Base-by-base conservation (phyloP, 2,888 invertebrate genomes). In the Andrena praecox region DNA sequence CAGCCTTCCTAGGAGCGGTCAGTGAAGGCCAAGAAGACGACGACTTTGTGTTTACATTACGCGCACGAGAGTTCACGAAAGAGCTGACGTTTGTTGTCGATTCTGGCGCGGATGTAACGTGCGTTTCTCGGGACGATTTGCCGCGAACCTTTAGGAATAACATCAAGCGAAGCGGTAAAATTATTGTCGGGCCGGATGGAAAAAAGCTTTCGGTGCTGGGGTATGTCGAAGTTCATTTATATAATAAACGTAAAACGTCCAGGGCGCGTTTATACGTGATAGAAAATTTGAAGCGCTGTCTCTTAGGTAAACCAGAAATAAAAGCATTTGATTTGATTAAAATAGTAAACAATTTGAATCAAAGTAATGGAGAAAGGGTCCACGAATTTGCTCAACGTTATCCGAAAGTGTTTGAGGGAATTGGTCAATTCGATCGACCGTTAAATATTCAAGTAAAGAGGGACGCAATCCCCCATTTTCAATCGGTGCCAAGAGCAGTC, bases 251-350 rank as follows among this genome's bases (percentile, higher is more conserved):
- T 56, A 56, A 56, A 56, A 56, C 8, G 2, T n/a, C 20, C 7
- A n/a, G n/a, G 20, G 52, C 20, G n/a, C 52, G n/a, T n/a, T 7
- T 52, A 7, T 52, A 52, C 52, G 52, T 20, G n/a, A 52, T 52
- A 16, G 7, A 52, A 52, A 20, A 20, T 20, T 20, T 52, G 20
- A 52, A 52, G 20, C n/a, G 7, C 7, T 20, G n/a, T n/a, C 24
- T 70, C 16, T 29, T 70, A 3, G 48, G 60, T 12, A 70, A 70
- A 70, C 50, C 29, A 6, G 48, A 70, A 60, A 70, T 70, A 16
- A 29, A 29, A 20, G 60, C 42, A 12, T 48, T 60, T 6, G 16
- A 42, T 60, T 31, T 70, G n/a, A 70, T 70, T 12, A 59, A 7
- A 27, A 31, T 33, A 0, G 5, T 59, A 27, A 59, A 70, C 27